Evolutionary conservation across 1,140 invertebrate genomes (phyloP).

Genomic region (Odontomachus brunneus): DNA sequence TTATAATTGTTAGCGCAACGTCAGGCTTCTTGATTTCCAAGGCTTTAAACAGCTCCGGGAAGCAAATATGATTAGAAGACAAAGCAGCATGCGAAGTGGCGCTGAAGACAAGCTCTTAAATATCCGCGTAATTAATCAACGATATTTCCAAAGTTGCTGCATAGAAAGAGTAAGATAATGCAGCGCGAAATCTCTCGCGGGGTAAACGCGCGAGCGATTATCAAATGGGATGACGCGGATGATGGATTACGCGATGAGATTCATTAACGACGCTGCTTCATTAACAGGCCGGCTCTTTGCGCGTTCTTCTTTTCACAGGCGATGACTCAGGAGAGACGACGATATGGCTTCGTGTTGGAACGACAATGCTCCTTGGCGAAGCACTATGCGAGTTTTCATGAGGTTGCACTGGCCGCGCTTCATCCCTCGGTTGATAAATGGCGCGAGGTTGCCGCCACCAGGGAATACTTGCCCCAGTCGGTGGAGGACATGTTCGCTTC

Average conservation of each 20-base stretch:
- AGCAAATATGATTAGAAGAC: too few relatives aligned
- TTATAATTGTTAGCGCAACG: too few relatives aligned
- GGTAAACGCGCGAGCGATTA: neutral
- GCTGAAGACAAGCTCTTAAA: too few relatives aligned
- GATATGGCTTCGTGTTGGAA: slow-evolving; percentile 97
- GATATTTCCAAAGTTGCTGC: neutral
- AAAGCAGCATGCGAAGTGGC: too few relatives aligned
- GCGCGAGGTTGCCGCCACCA: slow-evolving; percentile 93
- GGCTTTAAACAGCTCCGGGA: too few relatives aligned
- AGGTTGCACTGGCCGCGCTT: slow-evolving; percentile 90
- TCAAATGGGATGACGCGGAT: slow-evolving; percentile 14
- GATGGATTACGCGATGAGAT: slow-evolving; percentile 56
- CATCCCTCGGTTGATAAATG: slow-evolving; percentile 94
- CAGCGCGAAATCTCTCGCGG: neutral
- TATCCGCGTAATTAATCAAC: too few relatives aligned
- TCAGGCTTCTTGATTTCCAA: too few relatives aligned
- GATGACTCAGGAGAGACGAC: slow-evolving; percentile 96
- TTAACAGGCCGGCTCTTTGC: slow-evolving; percentile 15
- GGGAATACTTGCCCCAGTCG: slow-evolving; percentile 93
- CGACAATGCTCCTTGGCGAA: slow-evolving; percentile 96
- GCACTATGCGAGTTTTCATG: slow-evolving; percentile 95
- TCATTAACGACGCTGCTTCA: slow-evolving; percentile 47
- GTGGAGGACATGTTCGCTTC: slow-evolving; percentile 93
- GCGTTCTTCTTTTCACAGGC: slow-evolving; percentile 88
- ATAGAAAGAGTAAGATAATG: neutral